A percentile compares a stretch with the other conserved stretches of the same genome.
These are phyloP conservation scores for Jacana jacana DNA, from an alignment of 2,113 vertebrate species.

Conservation along the genomic window DNA sequence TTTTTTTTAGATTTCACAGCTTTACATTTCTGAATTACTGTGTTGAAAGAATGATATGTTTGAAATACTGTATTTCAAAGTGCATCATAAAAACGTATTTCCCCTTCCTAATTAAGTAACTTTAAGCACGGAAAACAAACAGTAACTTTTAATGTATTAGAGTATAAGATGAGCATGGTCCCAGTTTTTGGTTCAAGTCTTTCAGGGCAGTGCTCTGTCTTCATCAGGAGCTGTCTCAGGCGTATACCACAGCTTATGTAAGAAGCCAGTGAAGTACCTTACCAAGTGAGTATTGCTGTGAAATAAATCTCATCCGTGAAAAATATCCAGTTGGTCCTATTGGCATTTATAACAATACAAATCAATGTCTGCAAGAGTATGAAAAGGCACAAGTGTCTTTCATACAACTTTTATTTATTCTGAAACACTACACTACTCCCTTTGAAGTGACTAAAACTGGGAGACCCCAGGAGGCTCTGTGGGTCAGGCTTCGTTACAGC, in stretches of 20 bases:
- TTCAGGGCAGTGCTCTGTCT: neutral
- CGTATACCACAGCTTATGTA: neutral
- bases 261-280: conserved; percentile 6
- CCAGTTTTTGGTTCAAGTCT: neutral
- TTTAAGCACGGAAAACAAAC: conserved; percentile 5
- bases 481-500: neutral
- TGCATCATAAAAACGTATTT: neutral
- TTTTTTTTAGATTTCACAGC: conserved; percentile 2
- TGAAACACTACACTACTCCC: neutral
- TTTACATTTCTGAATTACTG: neutral
- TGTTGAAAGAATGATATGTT: neutral
- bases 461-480: neutral
- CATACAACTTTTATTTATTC: neutral
- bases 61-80: neutral
- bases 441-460: neutral
- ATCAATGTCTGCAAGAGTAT: neutral
- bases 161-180: neutral
- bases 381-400: neutral
- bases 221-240: neutral
- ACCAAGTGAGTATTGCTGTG: neutral
- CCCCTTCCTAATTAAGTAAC: neutral
- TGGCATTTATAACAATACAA: neutral
- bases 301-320: neutral
- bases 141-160: conserved; percentile 3
- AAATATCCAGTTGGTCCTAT: neutral